A percentile compares a stretch with the other conserved stretches of the same genome.
Evolutionary conservation across 2,797 vertebrate species (phyloP).

Genomic region (Micrastur ruficollis): DNA sequence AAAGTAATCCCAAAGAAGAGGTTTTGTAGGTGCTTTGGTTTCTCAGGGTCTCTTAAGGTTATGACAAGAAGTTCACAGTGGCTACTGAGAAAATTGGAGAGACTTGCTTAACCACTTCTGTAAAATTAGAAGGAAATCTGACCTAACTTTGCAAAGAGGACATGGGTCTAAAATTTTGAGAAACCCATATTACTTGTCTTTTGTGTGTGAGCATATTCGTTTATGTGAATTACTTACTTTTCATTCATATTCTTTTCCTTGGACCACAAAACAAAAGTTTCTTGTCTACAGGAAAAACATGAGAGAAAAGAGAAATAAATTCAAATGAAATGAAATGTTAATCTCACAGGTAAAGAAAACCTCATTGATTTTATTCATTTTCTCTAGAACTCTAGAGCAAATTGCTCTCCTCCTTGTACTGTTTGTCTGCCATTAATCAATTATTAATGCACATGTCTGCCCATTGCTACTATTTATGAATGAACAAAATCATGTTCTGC

Average conservation of each 20-base stretch:
- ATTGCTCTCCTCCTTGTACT: background rate
- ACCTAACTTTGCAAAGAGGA: background rate
- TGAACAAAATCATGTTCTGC: background rate
- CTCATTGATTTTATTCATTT: background rate
- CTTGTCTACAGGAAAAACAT: background rate
- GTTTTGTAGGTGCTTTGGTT: conserved; percentile 22
- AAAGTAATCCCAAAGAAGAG: background rate
- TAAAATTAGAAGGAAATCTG: conserved; percentile 12
- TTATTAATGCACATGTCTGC: background rate
- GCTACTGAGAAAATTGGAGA: background rate
- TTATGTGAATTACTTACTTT: background rate
- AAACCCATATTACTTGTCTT: background rate
- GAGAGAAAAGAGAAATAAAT: background rate
- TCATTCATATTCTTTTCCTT: background rate
- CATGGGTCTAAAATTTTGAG: background rate
- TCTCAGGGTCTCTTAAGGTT: background rate
- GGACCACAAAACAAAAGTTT: background rate
- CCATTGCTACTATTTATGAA: background rate
- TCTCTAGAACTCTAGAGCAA: background rate
- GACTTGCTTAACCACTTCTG: background rate
- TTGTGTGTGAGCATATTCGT: background rate
- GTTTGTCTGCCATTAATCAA: background rate
- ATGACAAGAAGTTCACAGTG: background rate
- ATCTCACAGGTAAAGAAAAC: background rate
- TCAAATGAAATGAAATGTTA: background rate